Conservation (phyloP, 2,797 vertebrate genomes). For the Eidolon dupreanum region DNA sequence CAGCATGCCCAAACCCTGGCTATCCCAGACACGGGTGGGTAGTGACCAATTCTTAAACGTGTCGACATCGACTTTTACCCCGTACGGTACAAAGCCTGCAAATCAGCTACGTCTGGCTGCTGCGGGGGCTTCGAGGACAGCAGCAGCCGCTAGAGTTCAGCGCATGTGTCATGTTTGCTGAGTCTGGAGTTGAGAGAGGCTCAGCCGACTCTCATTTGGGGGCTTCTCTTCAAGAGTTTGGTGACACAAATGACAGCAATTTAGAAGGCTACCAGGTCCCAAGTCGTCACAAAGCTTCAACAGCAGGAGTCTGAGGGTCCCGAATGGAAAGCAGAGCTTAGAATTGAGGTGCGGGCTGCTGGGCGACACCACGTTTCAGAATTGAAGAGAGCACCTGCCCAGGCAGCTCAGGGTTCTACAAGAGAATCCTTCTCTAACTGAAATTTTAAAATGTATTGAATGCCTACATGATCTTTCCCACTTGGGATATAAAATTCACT, state of each 20-base stretch:
- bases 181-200: not conserved
- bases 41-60: not conserved
- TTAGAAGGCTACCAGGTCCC: not conserved
- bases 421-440: not conserved
- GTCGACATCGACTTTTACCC: not conserved
- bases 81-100: not conserved
- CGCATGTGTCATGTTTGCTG: not conserved
- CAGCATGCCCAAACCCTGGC: not conserved
- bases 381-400: not conserved
- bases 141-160: accelerated
- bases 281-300: not conserved
- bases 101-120: not conserved
- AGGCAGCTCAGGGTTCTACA: accelerated
- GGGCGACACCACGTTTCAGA: not conserved
- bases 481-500: not conserved
- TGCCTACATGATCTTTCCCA: not conserved
- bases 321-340: too few relatives aligned
- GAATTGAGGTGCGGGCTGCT: too few relatives aligned
- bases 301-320: not conserved
- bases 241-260: not conserved
- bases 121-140: not conserved
- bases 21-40: not conserved
- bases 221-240: not conserved
- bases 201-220: not conserved
- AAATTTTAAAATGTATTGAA: not conserved